Base-by-base conservation (phyloP, 2,113 vertebrate genomes). In the Lophius piscatorius region DNA sequence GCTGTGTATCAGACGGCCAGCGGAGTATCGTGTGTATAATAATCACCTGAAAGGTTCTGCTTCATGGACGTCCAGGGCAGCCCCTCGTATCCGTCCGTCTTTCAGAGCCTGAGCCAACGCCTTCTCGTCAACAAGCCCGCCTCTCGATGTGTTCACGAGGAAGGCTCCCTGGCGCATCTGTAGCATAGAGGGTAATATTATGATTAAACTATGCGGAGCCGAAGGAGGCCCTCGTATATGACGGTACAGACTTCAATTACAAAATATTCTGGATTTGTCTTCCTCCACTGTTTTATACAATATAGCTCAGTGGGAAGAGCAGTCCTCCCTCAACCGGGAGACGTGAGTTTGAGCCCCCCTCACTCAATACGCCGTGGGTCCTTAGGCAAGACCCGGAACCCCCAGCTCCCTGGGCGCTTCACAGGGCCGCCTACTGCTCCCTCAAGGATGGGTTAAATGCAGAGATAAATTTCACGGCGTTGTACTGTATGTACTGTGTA, bases 151-250 rank as follows among this genome's bases (percentile, higher is more conserved):
- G 87, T 95, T 95, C 69, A 95, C 94, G 80, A 95, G 76, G 79
- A 95, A 95, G 13, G 93, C 94, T 60, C 94, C 94, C 76, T 95
- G 94, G 35, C 94, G 93, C 94, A 95, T 95, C 94, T 95, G 78
- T 20, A 47, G 12, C 44, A 59, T 17, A 35, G 16, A 28, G 4
- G 51, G 16, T 3, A 55, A 59, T 2, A 49, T 13, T 10, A 16
- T 24, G 24, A 63, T 63, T 49, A 22, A 67, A 18, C 6, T 16
- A 35, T 8, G 31, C 23, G 14, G 21, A 39, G 31, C 26, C 29
- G 28, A 34, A 46, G 29, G 31, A 38, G 35, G 14, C 17, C 38
- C 38, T 26, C 33, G 57, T 36, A 23, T 13, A 20, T 2, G 38
- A 14, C 10, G 9, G 10, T 3, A 28, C 7, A 46, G 26, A 24